Conservation (phyloP, 2,888 invertebrate species). For the Clusia tigrina region DNA sequence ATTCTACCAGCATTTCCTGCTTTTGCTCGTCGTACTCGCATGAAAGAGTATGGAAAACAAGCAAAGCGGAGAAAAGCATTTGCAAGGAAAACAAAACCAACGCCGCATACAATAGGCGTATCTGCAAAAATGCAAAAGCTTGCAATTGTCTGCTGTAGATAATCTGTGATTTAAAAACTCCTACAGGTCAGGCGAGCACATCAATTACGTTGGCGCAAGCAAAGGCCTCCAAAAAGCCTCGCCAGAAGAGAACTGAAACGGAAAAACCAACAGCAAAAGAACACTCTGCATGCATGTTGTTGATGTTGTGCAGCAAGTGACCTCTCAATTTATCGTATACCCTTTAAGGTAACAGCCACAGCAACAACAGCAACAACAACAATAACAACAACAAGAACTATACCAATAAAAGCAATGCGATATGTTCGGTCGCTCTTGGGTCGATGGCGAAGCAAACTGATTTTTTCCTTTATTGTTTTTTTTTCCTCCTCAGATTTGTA, state of each 20-base stretch:
- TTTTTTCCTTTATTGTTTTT: background rate
- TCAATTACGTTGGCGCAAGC: constrained; percentile 62
- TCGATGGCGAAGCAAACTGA: background rate
- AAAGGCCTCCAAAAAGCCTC: too few species aligned
- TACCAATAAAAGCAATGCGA: background rate
- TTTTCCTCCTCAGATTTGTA: background rate
- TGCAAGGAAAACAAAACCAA: too few species aligned
- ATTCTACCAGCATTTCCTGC: background rate
- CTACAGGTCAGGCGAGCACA: constrained; percentile 62
- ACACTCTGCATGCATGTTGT: constrained; percentile 16
- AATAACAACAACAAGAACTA: background rate
- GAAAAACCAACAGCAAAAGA: constrained; percentile 32
- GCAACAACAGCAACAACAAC: background rate
- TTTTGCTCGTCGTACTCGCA: too few species aligned
- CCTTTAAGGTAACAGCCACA: constrained; percentile 26
- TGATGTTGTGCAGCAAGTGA: constrained; percentile 46
- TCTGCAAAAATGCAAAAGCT: constrained; percentile 10
- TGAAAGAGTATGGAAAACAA: too few species aligned
- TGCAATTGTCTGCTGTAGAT: constrained; percentile 60
- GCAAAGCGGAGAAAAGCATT: too few species aligned
- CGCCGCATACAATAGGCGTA: constrained; percentile 8
- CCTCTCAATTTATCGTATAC: constrained; percentile 59
- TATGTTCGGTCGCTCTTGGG: constrained; percentile 2
- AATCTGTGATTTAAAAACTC: constrained; percentile 62
- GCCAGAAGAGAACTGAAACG: constrained; percentile 8